Conservation (phyloP, 2,797 vertebrate genomes). For the Anableps anableps region DNA sequence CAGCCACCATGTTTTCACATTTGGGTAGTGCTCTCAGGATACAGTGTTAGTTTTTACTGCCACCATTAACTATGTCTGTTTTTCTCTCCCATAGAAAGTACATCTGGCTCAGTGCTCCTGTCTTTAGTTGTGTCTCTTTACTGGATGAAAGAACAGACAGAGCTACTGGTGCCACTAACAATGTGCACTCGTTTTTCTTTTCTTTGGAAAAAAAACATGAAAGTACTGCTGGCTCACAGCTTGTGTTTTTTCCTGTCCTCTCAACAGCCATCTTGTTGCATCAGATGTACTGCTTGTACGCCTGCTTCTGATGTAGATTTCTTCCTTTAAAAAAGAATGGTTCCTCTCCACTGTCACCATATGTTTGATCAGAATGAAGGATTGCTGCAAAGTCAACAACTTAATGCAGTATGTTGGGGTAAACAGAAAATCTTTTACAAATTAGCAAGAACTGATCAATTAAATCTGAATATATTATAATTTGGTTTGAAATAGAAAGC, state of each 20-base stretch:
- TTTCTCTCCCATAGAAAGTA: not conserved
- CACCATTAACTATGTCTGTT: not conserved
- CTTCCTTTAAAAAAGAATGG: not conserved
- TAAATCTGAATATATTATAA: not conserved
- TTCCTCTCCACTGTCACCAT: not conserved
- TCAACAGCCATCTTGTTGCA: not conserved
- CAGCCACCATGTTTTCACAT: not conserved
- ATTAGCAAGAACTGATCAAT: not conserved
- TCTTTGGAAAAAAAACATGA: not conserved
- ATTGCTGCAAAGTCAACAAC: not conserved
- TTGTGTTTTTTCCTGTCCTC: not conserved
- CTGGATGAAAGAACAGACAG: not conserved
- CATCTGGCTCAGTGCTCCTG: not conserved
- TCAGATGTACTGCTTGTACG: not conserved
- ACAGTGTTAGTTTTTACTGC: not conserved
- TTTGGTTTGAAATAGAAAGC: not conserved
- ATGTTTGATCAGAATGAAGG: not conserved
- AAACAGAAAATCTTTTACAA: not conserved
- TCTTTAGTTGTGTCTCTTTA: not conserved
- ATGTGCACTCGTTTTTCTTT: not conserved
- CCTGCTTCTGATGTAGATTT: not conserved
- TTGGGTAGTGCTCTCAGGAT: not conserved
- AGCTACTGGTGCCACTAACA: not conserved
- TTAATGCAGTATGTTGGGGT: not conserved
- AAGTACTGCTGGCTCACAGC: not conserved